Base-by-base conservation (phyloP, 2,888 invertebrate species). In the Hirtodrosophila duncani region DNA sequence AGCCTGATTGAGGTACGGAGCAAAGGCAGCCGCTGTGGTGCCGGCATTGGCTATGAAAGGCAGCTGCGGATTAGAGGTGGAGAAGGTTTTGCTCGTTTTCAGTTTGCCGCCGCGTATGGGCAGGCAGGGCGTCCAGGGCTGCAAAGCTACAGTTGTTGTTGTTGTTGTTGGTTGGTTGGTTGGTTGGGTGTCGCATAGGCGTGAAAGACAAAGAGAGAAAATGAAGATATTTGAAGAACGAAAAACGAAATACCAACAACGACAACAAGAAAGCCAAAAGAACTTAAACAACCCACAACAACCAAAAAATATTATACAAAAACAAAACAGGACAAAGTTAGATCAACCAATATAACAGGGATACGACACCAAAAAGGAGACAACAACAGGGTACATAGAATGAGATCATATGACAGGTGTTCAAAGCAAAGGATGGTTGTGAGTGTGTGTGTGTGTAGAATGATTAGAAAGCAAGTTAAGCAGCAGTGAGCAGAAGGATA, bases 71-170 rank as follows among this genome's bases (percentile, higher is more conserved):
- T 87, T 87, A 65, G 87, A 87, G 66, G 87, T 87, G 57, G 87
- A 87, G 79, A 87, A 86, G 77, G 85, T 80, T 83, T 87, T 87
- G 72, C 84, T 86, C 51, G 87, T 86, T 85, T 87, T 86, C 59
- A 87, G 71, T 80, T 87, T 87, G 59, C 87, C 87, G 45, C 86
- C 87, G 42, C 87, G 86, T 70, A 87, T 87, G 56, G 87, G 87
- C 74, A 87, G 75, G 64, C 87, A 87, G 50, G 87, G 87, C 41
- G 87, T 87, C 87, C 87, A 87, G 30, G 87, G 87, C 82, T 87
- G 87, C 63, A 87, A 83, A 51, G 85, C 87, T 86, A 81, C 18
- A 81, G 56, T 56, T 37, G 38, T 24, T 11, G 42, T 43, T 36
- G 29, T 48, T 27, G 52, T 33, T 36, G 49, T 52, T 33, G 46